Base-by-base conservation (phyloP, 64 coral and sea anemone species). In the Stylophora pistillata region DNA sequence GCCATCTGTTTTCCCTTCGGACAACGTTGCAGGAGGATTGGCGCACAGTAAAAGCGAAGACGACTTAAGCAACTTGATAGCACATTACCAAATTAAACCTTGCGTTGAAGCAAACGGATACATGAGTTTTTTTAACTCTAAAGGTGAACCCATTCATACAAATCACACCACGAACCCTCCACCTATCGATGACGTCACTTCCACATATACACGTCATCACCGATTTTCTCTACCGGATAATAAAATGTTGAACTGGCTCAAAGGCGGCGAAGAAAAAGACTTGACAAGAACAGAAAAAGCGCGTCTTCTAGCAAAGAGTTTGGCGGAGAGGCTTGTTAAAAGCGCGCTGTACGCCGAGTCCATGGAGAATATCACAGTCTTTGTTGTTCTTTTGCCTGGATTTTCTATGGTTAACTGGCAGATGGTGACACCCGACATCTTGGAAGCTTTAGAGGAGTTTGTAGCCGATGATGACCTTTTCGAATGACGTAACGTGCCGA, bases 331-430 rank as follows among this genome's bases (percentile, higher is more conserved):
- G 79, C 87, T 97, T 5, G 95, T 97, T 18, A 90, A 87, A 31
- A 89, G 87, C 54, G 91, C 95, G 11, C 55, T 97, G 5, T 66
- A 93, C 32, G 95, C 95, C 17, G 95, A 88, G 11, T 93, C 95
- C 23, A 89, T 87, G 56, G 95, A 97, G 71, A 97, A 97, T 52
- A 31, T 93, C 15, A 97, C 95, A 9, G 95, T 97, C 1, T 93
- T 93, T 77, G 87, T 90, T 71, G 76, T 90, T 81, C 77, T 97
- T 76, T 72, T 97, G 28, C 95, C 91, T 6, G 95, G 95, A 31
- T 97, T 97, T 78, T 87, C 74, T n/a, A 83, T 90, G 16, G 63
- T 93, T 54, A 89, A 93, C 25, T 76, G 92, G 74, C 77, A 61
- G 58, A 86, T 85, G 41, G 34, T 97, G 15, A 89, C 34, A 37